phyloP scores from a whole-genome alignment of 2,888 invertebrate genomes.

The Perizoma flavofasciatum region DNA sequence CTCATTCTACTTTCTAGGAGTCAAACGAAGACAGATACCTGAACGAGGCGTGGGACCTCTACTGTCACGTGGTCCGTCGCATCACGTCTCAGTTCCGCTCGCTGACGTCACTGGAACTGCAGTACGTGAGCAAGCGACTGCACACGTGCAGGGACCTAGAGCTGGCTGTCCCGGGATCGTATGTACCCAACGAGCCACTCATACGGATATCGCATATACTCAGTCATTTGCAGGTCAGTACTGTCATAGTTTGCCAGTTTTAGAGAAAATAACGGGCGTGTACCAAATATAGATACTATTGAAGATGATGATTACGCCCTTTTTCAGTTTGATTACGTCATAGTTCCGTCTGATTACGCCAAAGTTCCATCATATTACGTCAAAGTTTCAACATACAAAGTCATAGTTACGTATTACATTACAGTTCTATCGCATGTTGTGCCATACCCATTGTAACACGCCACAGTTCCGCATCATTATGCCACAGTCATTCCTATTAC shows the following conservation, averaged over 20 bases:
- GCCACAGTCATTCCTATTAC: too few species aligned
- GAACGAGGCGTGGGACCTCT: conserved; percentile 99
- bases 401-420: not conserved
- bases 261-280: too few species aligned
- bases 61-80: conserved; percentile 98
- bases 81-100: conserved; percentile 96
- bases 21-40: conserved; percentile 94
- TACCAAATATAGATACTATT: too few species aligned
- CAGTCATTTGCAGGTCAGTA: conserved; percentile 91
- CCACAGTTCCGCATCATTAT: not conserved
- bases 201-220: conserved; percentile 95
- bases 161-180: conserved; percentile 99
- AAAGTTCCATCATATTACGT: not conserved
- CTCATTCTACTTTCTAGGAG: conserved; percentile 67
- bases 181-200: conserved; percentile 94
- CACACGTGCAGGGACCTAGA: conserved; percentile 94
- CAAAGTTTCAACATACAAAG: not conserved
- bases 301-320: too few species aligned
- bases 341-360: not conserved
- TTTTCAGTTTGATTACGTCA: not conserved
- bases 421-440: not conserved
- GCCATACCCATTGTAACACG: not conserved
- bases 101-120: conserved; percentile 93
- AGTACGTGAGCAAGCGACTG: conserved; percentile 97
- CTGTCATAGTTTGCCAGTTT: not conserved